Evolutionary conservation across 2,797 vertebrate genomes (phyloP).

Genomic region (Eupleurogrammus muticus): DNA sequence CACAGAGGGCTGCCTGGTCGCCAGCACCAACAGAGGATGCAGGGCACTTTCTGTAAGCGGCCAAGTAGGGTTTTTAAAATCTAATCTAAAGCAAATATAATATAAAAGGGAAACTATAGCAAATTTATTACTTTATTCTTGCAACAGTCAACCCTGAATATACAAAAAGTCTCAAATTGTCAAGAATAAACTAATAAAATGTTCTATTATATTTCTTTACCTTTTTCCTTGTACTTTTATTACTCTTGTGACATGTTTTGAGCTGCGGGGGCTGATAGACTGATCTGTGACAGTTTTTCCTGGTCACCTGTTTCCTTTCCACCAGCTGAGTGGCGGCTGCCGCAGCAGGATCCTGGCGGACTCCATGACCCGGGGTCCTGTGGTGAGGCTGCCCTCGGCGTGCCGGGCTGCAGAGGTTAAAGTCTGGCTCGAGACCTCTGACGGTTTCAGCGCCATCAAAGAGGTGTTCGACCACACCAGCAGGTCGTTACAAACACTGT

Average conservation of each 20-base stretch:
- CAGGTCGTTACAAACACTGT: conserved; percentile 81
- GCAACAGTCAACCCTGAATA: too few species aligned
- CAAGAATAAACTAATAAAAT: too few species aligned
- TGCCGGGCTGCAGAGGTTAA: conserved; percentile 96
- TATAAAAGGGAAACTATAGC: too few species aligned
- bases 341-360: conserved; percentile 92
- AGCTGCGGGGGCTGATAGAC: too few species aligned
- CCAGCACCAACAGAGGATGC: conserved; percentile 96
- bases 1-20: conserved; percentile 96
- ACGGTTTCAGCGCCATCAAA: conserved; percentile 89
- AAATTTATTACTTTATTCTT: too few species aligned
- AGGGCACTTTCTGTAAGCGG: conserved; percentile 92
- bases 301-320: conserved; percentile 31
- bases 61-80: too few species aligned
- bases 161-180: too few species aligned
- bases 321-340: conserved; percentile 92
- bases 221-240: too few species aligned
- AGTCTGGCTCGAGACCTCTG: conserved; percentile 91
- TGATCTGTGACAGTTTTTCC: not conserved
- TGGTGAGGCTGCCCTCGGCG: conserved; percentile 92
- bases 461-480: conserved; percentile 94
- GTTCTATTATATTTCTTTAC: too few species aligned
- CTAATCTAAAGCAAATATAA: too few species aligned
- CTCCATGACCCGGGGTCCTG: conserved; percentile 95
- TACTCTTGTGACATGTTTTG: too few species aligned